Conservation (phyloP, 2,888 invertebrate genomes). For the Apantesis nais region DNA sequence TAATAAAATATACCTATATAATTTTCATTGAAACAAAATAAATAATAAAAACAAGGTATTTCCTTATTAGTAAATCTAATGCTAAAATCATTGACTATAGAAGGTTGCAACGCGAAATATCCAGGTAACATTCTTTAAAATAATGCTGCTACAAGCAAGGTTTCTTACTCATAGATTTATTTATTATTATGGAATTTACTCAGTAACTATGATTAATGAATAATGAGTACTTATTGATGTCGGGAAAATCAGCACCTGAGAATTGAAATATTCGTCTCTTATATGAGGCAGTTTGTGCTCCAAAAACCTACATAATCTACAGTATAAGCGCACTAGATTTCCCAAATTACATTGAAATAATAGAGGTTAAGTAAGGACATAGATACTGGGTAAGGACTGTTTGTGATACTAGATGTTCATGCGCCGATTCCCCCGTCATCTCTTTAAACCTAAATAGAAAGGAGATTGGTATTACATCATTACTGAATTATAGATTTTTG, state of each 20-base stretch:
- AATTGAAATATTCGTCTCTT: constrained; percentile 23
- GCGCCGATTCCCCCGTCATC: constrained; percentile 66
- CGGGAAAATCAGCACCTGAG: constrained; percentile 61
- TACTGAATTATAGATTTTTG: constrained; percentile 74
- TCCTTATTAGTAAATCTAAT: constrained; percentile 79
- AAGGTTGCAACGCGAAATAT: constrained; percentile 74
- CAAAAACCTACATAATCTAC: constrained; percentile 39
- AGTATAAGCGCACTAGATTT: constrained; percentile 36
- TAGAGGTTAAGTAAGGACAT: constrained; percentile 24
- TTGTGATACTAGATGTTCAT: constrained; percentile 25
- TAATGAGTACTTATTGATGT: constrained; percentile 69
- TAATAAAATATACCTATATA: constrained; percentile 86
- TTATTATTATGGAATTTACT: constrained; percentile 83
- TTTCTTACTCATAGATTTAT: constrained; percentile 79
- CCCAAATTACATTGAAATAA: constrained; percentile 16
- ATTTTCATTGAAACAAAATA: constrained; percentile 84
- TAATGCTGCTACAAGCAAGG: constrained; percentile 82
- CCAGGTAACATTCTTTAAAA: constrained; percentile 81
- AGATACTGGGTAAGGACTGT: constrained; percentile 39
- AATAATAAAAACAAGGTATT: constrained; percentile 85
- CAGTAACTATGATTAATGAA: constrained; percentile 79
- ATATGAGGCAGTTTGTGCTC: constrained; percentile 37
- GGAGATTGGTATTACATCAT: constrained; percentile 71
- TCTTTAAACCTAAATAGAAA: constrained; percentile 75
- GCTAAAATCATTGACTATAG: constrained; percentile 83